Conservation (phyloP, 2,888 invertebrate species). For the Drosophila dives region DNA sequence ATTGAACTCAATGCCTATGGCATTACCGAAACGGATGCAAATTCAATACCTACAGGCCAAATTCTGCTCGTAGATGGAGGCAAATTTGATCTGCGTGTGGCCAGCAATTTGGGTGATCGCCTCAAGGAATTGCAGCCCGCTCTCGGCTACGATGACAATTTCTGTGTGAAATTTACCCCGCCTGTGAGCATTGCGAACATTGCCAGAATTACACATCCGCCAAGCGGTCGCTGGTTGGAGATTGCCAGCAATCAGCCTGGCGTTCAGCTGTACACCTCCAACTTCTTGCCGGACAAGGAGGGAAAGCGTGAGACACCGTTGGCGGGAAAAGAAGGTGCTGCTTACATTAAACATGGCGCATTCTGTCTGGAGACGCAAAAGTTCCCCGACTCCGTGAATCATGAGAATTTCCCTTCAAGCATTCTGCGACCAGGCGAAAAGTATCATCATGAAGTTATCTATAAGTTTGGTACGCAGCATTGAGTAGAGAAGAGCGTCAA, state of each 20-base stretch:
- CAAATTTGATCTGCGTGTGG: conserved; percentile 90
- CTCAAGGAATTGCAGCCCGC: conserved; percentile 88
- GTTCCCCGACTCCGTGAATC: conserved; percentile 95
- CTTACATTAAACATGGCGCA: conserved; percentile 91
- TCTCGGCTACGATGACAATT: conserved; percentile 93
- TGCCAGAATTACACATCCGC: conserved; percentile 89
- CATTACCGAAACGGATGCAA: conserved; percentile 89
- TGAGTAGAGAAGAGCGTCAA: neutral
- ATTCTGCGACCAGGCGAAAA: conserved; percentile 90
- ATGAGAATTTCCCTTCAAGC: conserved; percentile 92
- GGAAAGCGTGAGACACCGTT: conserved; percentile 85
- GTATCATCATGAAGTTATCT: conserved; percentile 90
- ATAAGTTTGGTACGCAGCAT: conserved; percentile 88
- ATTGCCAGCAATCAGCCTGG: conserved; percentile 95
- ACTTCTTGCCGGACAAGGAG: conserved; percentile 88
- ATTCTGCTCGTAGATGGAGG: conserved; percentile 90
- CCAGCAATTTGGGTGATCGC: conserved; percentile 88
- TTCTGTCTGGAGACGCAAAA: conserved; percentile 97
- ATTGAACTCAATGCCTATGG: conserved; percentile 91
- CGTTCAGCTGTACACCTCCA: conserved; percentile 95
- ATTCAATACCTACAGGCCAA: conserved; percentile 90
- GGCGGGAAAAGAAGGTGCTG: conserved; percentile 89
- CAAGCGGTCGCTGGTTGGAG: conserved; percentile 90
- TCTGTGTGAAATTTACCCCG: conserved; percentile 86
- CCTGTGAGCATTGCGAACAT: conserved; percentile 86